These are phyloP conservation scores for Xylocampa areola DNA, from an alignment of 2,888 invertebrate species.

Conservation along the genomic window DNA sequence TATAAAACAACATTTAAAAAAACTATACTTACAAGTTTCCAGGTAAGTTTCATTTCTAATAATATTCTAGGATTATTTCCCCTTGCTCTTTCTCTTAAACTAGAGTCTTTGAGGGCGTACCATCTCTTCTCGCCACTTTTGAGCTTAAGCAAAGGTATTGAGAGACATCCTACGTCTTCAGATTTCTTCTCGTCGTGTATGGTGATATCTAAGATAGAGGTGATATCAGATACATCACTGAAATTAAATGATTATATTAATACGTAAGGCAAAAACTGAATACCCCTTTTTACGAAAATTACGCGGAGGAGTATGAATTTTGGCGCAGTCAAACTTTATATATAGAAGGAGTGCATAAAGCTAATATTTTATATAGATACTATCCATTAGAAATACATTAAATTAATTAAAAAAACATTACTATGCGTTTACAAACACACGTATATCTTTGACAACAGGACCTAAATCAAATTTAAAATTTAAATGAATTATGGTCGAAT, in stretches of 20 bases:
- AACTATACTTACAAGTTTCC: conserved; percentile 93
- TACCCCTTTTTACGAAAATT: no score
- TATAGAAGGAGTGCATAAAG: no score
- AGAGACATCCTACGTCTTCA: conserved; percentile 97
- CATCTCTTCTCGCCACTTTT: conserved; percentile 96
- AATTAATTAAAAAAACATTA: no score
- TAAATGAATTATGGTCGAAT: no score
- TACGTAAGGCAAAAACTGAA: no score
- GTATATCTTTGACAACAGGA: no score
- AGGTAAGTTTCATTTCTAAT: conserved; percentile 96
- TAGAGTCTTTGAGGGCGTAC: conserved; percentile 98
- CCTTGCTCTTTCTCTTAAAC: conserved; percentile 95
- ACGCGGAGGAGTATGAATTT: no score
- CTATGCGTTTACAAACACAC: no score
- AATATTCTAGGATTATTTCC: conserved; percentile 95
- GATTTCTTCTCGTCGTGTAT: conserved; percentile 98
- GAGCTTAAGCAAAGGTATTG: conserved; percentile 95
- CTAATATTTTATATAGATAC: no score
- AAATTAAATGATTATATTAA: conserved; percentile 66
- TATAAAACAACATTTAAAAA: background rate
- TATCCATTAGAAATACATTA: no score
- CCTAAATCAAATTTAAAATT: no score
- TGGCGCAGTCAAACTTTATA: no score
- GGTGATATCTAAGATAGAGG: conserved; percentile 96
- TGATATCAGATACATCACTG: conserved; percentile 96